Base-by-base conservation (phyloP, 1,140 invertebrate genomes). In the Bilobella aurantiaca region DNA sequence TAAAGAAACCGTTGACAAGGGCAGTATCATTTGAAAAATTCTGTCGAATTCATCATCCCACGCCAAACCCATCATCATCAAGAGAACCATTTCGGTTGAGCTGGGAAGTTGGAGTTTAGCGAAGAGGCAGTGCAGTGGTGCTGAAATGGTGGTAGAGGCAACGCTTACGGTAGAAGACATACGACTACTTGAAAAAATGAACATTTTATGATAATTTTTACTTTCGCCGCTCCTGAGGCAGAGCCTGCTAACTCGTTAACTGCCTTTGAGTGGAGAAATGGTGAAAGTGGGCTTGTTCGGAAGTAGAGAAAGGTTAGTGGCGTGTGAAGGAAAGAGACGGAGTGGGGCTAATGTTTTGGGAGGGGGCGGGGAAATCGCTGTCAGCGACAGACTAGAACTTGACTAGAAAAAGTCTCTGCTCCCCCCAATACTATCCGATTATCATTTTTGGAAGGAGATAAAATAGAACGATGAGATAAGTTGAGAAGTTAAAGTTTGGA, bases 191-290 rank as follows among this genome's bases (percentile, higher is more conserved):
- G 28, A 53, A 31, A 64, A 58, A 67, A 70, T 67, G 69, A 64
- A 67, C 62, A 64, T 67, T 70, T 67, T 70, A 70, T 70, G 69
- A 67, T 70, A 70, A 70, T 70, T 70, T 70, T 70, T 67, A 53
- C 29, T 47, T 42, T 27, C 31, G n/a, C 37, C 28, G 23, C 5
- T 25, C 62, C 37, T 46, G 16, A 46, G 25, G 30, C 14, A 5
- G 12, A 14, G 49, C 12, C 21, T 53, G 49, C 49, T 53, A 53
- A 53, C 49, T 53, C 49, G 49, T 53, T 53, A 53, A 53, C 37
- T 42, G 37, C 8, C 37, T 42, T n/a, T 42, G n/a, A n/a, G n/a
- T n/a, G n/a, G 34, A 42, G 34, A 8, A 18, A 18, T 42, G 34
- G 34, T 42, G 34, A 53, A 53, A 53, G 49, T 53, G 12, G 8